Evolutionary conservation across 2,113 vertebrate species (phyloP).

Genomic region (Chaetorhynchus papuensis): DNA sequence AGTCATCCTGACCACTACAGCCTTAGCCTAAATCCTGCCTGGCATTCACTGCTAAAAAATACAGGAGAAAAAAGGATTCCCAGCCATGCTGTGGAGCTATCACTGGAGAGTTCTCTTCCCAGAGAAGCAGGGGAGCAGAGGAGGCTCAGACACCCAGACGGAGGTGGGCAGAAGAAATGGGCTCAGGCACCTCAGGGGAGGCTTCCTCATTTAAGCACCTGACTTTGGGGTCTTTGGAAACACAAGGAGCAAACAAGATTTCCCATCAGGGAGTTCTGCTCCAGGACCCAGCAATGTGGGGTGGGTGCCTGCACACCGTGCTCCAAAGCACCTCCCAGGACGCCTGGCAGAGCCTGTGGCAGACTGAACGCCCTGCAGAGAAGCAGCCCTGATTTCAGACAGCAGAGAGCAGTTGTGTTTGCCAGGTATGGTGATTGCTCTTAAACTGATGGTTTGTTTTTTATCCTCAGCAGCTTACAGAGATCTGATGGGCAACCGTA

Average conservation of each 20-base stretch:
- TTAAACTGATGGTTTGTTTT: background rate
- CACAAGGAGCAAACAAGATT: rapidly evolving
- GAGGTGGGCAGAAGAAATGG: background rate
- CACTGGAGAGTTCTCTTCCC: background rate
- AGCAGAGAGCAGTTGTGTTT: background rate
- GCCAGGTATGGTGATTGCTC: background rate
- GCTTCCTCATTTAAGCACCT: background rate
- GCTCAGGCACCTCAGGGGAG: background rate
- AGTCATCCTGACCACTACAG: background rate
- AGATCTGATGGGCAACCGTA: background rate
- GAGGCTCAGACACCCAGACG: background rate
- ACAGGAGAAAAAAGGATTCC: background rate
- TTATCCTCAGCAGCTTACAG: background rate
- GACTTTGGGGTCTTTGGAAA: background rate
- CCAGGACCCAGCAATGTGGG: background rate
- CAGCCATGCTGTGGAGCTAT: background rate
- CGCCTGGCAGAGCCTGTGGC: background rate
- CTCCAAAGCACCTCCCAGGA: background rate
- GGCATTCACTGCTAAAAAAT: background rate
- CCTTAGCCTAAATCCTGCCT: background rate
- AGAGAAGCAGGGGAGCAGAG: background rate
- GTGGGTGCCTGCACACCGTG: background rate
- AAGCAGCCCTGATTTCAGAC: background rate
- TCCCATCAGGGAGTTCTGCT: background rate
- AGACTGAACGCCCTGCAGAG: background rate